Percentiles rank a stretch among this genome's conserved stretches.
These are phyloP conservation scores for Cariama cristata DNA, from an alignment of 2,113 vertebrate genomes.

Conservation along the genomic window DNA sequence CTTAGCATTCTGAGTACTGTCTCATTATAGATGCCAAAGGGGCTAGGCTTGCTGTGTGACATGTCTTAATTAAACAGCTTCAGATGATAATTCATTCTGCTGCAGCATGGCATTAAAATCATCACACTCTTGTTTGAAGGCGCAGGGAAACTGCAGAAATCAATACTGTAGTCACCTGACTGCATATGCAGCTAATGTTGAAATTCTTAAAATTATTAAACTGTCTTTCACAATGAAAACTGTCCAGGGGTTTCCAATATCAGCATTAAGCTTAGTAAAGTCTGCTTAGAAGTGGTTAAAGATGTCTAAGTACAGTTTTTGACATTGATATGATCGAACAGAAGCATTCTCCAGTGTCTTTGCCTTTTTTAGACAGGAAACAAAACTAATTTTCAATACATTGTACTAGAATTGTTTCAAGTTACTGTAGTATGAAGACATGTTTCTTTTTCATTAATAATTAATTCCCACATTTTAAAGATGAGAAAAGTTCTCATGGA, in stretches of 20 bases:
- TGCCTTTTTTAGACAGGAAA: background rate
- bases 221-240: background rate
- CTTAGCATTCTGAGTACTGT: slow-evolving; percentile 23
- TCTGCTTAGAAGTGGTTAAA: background rate
- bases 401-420: background rate
- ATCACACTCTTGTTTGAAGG: background rate
- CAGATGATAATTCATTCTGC: slow-evolving; percentile 49
- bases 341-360: background rate
- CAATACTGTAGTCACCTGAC: background rate
- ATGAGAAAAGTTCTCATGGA: background rate
- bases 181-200: background rate
- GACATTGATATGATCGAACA: background rate
- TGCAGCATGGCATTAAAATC: slow-evolving; percentile 42
- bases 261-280: background rate
- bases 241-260: background rate
- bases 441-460: slow-evolving; percentile 19
- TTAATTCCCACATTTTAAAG: slow-evolving; percentile 3
- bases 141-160: background rate
- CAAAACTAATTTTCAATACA: slow-evolving; percentile 14
- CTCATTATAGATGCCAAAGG: slow-evolving; percentile 1
- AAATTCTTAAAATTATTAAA: background rate
- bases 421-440: background rate
- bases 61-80: slow-evolving; percentile 54
- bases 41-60: slow-evolving; percentile 38
- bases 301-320: background rate